phyloP scores from a whole-genome alignment of 2,888 invertebrate species.

The Epsilonema sp. region DNA sequence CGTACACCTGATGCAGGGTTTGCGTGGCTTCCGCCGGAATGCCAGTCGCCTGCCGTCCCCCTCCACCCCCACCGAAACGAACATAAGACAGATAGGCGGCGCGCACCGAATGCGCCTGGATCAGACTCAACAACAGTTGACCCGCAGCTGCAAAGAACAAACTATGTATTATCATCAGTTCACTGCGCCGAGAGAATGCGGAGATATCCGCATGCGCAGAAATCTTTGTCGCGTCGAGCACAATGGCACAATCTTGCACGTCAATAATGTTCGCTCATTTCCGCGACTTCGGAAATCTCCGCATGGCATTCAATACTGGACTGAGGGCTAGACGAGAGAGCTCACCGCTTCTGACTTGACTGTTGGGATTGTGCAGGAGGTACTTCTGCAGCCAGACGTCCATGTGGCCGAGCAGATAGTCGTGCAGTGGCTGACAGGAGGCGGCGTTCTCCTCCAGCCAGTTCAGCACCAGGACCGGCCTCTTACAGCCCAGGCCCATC shows the following conservation, averaged over 20 bases:
- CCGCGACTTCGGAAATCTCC: no score
- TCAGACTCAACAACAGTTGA: not conserved
- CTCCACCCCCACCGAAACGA: not conserved
- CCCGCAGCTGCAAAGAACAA: not conserved
- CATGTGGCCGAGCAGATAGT: not conserved
- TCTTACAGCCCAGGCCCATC: not conserved
- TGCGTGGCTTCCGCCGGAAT: not conserved
- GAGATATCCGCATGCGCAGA: no score
- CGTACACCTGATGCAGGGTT: not conserved
- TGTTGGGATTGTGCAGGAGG: not conserved
- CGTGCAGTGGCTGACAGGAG: not conserved
- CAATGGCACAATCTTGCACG: no score
- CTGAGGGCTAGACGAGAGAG: no score
- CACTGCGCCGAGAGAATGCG: no score
- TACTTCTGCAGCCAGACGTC: conserved; percentile 2
- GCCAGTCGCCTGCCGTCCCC: not conserved
- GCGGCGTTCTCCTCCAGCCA: not conserved
- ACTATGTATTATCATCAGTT: no score
- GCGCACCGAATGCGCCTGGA: not conserved
- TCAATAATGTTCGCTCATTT: no score
- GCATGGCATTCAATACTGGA: no score
- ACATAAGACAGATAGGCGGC: not conserved
- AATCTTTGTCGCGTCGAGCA: no score
- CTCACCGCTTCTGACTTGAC: not conserved
- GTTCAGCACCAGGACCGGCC: not conserved